Base-by-base conservation (phyloP, 2,888 invertebrate species). In the Sussaba pulchella region DNA sequence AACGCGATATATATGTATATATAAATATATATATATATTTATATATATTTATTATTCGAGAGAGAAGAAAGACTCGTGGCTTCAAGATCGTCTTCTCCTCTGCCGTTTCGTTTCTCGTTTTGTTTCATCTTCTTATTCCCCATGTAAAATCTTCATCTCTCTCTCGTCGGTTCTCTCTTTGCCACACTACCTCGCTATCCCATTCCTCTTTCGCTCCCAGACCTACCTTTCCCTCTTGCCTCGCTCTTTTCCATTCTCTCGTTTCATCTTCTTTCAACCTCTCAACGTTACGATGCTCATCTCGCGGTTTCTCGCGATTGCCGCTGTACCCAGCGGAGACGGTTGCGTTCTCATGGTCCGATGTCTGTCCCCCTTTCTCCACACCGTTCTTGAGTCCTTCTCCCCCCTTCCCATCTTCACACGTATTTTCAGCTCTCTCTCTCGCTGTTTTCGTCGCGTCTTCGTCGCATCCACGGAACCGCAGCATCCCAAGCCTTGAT, bases 401-500 rank as follows among this genome's bases (percentile, higher is more conserved):
- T 14, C 31, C 26, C 31, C 17, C 21, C 31, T 50, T 43, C 21
- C 19, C 5, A 24, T 54, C 54, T 39, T 26, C 57, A 21, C 41
- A 39, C 41, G 14, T 43, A 39, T 45, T 43, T 43, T 4, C n/a
- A n/a, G 43, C 45, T 24, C 1, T 36, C 47, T 57, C 52, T 14
- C 67, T 69, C 45, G 39, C 24, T 3, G 14, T 67, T 1, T 64
- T 66, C 64, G 61, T 52, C 54, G 12, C 41, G 31, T 59, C 85
- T 81, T 57, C 66, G 45, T 87, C 82, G 31, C 83, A 66, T 86
- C 75, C 81, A 79, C 69, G 81, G 75, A 83, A 83, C 84, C 78
- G 87, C 88, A 87, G 87, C 88, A 88, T 86, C 82, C 86, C 87
- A 87, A 5, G 87, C 88, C 87, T 88, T 87, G 87, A 86, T 85